A percentile compares a stretch with the other conserved stretches of the same genome.
Evolutionary conservation across 2,797 vertebrate genomes (phyloP).

Genomic region (Lacerta agilis): DNA sequence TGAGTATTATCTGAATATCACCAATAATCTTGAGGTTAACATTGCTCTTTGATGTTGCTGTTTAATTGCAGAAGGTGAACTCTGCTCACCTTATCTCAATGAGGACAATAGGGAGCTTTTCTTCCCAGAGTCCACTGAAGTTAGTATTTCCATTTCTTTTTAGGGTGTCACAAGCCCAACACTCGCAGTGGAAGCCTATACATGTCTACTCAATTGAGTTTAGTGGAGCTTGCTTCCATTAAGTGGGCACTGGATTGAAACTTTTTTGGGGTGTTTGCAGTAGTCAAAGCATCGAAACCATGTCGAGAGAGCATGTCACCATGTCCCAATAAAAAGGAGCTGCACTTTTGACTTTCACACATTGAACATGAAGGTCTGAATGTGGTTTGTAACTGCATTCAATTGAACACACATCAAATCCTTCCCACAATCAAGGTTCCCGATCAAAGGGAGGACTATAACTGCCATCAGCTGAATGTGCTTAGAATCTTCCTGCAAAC

Average conservation of each 20-base stretch:
- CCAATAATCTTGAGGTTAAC: neutral
- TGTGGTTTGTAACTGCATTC: neutral
- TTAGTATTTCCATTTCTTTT: neutral
- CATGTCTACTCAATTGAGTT: no score
- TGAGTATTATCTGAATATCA: neutral
- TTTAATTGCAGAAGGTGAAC: neutral
- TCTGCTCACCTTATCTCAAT: neutral
- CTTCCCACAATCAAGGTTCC: neutral
- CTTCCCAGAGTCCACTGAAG: neutral
- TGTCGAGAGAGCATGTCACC: no score
- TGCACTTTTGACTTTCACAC: no score
- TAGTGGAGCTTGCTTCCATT: neutral
- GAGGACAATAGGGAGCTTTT: neutral
- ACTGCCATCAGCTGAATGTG: no score
- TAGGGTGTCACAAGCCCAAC: neutral
- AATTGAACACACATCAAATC: neutral
- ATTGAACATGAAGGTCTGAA: neutral
- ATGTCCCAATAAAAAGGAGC: no score
- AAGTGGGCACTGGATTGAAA: neutral
- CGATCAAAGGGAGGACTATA: neutral
- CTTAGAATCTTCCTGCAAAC: no score
- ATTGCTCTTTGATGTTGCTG: conserved; percentile 5
- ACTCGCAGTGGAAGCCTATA: neutral
- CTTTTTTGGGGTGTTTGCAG: neutral
- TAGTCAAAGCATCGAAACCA: neutral